Evolutionary conservation across 2,797 vertebrate species (phyloP).

Genomic region (Sciurus vulgaris): DNA sequence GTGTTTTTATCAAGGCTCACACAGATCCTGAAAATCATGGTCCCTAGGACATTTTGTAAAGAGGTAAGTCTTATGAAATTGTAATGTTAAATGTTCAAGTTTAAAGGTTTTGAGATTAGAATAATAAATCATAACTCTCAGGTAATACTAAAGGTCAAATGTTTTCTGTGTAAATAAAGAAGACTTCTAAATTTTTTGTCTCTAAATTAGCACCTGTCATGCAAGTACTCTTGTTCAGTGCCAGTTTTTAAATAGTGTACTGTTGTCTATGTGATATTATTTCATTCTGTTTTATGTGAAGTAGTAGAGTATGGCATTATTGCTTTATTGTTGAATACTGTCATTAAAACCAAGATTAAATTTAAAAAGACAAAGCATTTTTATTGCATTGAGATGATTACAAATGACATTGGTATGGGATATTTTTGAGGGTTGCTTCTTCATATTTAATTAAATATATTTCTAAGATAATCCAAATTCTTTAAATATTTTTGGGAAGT

Average conservation of each 20-base stretch:
- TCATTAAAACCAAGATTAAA: constrained; percentile 19
- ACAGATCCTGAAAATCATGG: constrained; percentile 93
- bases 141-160: not conserved
- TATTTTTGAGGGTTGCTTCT: not conserved
- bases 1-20: constrained; percentile 92
- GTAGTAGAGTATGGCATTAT: not conserved
- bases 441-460: constrained; percentile 9
- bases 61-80: constrained; percentile 90
- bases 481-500: constrained; percentile 50
- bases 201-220: not conserved
- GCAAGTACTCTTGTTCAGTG: not conserved
- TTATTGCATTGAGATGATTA: constrained; percentile 45
- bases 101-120: constrained; percentile 37
- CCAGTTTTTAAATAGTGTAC: not conserved
- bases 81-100: constrained; percentile 34
- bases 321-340: constrained; percentile 14
- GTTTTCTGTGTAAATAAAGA: constrained; percentile 21
- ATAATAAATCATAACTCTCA: constrained; percentile 1
- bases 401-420: not conserved
- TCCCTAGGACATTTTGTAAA: constrained; percentile 93
- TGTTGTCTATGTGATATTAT: not conserved
- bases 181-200: constrained; percentile 34
- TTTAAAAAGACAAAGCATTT: constrained; percentile 40
- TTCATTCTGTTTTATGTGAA: constrained; percentile 51
- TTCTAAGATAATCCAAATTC: constrained; percentile 37